A percentile compares a stretch with the other conserved stretches of the same genome.
Conservation (phyloP, 1,140 invertebrate species). For the Druon quercuslanigerum region DNA sequence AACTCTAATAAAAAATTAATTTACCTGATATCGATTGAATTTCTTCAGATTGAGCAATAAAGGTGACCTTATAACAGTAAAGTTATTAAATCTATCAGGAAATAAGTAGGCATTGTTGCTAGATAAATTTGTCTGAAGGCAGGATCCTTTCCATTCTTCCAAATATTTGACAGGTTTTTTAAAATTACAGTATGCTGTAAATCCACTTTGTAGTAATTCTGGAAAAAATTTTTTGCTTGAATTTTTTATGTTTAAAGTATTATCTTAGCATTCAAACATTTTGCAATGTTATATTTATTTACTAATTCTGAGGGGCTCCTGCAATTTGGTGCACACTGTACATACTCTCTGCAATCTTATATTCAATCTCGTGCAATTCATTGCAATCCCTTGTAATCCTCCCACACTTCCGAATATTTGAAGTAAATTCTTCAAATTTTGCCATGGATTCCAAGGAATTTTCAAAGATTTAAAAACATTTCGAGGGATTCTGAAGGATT, state of each 20-base stretch:
- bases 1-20: conserved; percentile 12
- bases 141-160: conserved; percentile 68
- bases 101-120: conserved; percentile 67
- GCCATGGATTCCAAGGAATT: no score
- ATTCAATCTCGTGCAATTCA: no score
- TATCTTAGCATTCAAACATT: not conserved
- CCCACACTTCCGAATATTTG: no score
- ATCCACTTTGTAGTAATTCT: conserved; percentile 72
- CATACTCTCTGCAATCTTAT: no score
- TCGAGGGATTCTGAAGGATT: no score
- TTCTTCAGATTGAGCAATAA: conserved; percentile 60
- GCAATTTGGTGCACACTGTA: no score
- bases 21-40: conserved; percentile 52
- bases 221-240: conserved; percentile 45
- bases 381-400: no score
- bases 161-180: conserved; percentile 71
- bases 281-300: not conserved
- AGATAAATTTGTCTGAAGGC: conserved; percentile 67
- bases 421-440: no score
- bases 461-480: no score
- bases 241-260: conserved; percentile 15
- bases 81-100: conserved; percentile 63
- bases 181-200: conserved; percentile 67
- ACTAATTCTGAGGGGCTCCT: not conserved
- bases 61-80: conserved; percentile 66